Conservation (phyloP, 2,113 vertebrate genomes). For the Hippocampus mohnikei region DNA sequence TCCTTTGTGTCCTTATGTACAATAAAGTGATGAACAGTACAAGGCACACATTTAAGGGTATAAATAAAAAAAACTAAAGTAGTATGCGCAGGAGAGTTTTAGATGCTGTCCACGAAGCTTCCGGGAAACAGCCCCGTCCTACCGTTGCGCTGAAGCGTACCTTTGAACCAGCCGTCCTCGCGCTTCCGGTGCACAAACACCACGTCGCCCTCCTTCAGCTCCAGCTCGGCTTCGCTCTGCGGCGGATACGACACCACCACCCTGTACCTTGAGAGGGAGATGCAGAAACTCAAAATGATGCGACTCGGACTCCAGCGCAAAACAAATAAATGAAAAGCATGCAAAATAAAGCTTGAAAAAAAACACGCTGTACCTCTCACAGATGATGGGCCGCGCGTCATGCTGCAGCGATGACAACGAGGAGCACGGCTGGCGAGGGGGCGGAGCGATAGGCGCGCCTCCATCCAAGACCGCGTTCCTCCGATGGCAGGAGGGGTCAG, state of each 20-base stretch:
- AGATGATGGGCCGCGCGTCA: constrained; percentile 86
- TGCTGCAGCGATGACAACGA: constrained; percentile 80
- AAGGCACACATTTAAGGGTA: constrained; percentile 84
- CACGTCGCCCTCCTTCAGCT: constrained; percentile 98
- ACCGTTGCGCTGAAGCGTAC: constrained; percentile 94
- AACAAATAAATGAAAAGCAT: too few relatives aligned
- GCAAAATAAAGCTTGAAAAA: too few relatives aligned
- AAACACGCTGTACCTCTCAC: constrained; percentile 81
- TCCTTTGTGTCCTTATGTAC: constrained; percentile 74
- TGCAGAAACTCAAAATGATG: too few relatives aligned
- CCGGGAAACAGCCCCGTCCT: constrained; percentile 95
- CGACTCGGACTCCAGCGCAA: too few relatives aligned
- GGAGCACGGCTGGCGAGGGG: constrained; percentile 91
- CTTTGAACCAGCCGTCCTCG: constrained; percentile 99
- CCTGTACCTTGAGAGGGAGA: constrained; percentile 79
- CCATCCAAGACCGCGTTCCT: constrained; percentile 77
- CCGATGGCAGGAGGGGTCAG: constrained; percentile 71
- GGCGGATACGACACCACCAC: constrained; percentile 97
- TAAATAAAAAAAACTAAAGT: constrained; percentile 58
- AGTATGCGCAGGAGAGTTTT: constrained; percentile 2
- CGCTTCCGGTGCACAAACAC: constrained; percentile 97
- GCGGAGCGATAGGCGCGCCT: constrained; percentile 80
- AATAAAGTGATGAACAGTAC: constrained; percentile 85
- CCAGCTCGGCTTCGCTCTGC: constrained; percentile 97
- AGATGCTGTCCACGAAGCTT: constrained; percentile 96